Percentiles rank a stretch among this genome's conserved stretches.
Evolutionary conservation across 2,113 vertebrate genomes (phyloP).

Genomic region (Elaphurus davidianus): DNA sequence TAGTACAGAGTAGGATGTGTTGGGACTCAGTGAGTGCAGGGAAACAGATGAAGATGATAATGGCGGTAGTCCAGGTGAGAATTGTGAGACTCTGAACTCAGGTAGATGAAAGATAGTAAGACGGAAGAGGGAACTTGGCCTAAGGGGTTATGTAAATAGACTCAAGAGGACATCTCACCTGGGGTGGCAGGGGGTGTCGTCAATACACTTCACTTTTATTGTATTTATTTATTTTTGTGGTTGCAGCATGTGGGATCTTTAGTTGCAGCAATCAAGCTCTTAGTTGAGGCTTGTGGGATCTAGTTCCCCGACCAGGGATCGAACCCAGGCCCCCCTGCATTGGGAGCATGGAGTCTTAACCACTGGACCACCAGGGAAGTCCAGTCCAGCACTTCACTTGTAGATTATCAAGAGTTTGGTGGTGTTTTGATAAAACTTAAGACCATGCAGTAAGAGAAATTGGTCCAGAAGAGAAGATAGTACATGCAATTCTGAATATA

Average conservation of each 20-base stretch:
- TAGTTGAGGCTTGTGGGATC: background rate
- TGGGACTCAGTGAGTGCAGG: background rate
- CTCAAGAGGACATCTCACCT: background rate
- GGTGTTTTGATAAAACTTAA: background rate
- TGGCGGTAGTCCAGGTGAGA: background rate
- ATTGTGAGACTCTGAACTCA: background rate
- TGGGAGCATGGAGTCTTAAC: background rate
- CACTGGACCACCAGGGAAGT: background rate
- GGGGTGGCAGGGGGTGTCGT: background rate
- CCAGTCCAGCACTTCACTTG: background rate
- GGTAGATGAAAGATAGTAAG: background rate
- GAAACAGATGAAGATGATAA: background rate
- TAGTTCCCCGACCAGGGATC: background rate
- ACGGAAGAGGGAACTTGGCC: background rate
- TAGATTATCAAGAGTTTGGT: background rate
- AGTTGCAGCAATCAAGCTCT: background rate
- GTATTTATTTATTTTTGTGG: background rate
- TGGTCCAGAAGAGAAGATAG: background rate
- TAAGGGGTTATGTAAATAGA: background rate
- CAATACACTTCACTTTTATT: background rate
- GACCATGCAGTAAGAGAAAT: background rate
- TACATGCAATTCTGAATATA: background rate
- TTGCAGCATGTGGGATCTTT: background rate
- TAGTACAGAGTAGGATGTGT: background rate
- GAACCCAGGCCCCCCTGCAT: background rate